Conservation (phyloP, 2,113 vertebrate species). For the Perca flavescens region DNA sequence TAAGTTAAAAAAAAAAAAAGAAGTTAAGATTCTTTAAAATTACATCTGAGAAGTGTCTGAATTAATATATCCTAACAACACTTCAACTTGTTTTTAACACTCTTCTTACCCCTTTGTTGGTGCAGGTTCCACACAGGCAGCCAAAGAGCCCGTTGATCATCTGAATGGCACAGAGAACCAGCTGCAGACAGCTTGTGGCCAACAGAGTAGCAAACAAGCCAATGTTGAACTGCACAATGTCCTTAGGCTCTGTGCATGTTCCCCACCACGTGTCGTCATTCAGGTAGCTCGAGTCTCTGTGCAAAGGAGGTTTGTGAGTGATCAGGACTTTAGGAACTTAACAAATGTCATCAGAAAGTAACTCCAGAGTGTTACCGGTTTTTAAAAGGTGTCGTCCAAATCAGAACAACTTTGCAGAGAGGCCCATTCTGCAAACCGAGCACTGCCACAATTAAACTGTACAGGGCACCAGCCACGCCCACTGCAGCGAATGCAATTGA, state of each 20-base stretch:
- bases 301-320: background rate
- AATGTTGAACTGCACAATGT: constrained; percentile 81
- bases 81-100: background rate
- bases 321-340: rapidly evolving
- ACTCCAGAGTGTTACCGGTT: constrained; percentile 61
- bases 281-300: constrained; percentile 77
- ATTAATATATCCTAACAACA: background rate
- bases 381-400: constrained; percentile 80
- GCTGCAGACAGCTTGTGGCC: constrained; percentile 70
- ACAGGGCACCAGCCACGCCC: constrained; percentile 81
- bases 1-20: no score
- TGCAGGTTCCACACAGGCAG: constrained; percentile 85
- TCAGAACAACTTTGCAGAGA: background rate
- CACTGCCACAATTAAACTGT: constrained; percentile 79
- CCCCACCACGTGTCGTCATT: constrained; percentile 49
- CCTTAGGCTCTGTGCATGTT: constrained; percentile 49
- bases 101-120: constrained; percentile 65
- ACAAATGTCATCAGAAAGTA: background rate
- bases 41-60: background rate
- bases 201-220: constrained; percentile 81
- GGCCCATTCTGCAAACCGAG: constrained; percentile 84
- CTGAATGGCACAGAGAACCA: constrained; percentile 80
- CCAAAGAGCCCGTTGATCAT: constrained; percentile 85
- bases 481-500: constrained; percentile 84
- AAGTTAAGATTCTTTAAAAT: background rate